Evolutionary conservation across 2,888 invertebrate genomes (phyloP).

Genomic region (Chydorus sphaericus): DNA sequence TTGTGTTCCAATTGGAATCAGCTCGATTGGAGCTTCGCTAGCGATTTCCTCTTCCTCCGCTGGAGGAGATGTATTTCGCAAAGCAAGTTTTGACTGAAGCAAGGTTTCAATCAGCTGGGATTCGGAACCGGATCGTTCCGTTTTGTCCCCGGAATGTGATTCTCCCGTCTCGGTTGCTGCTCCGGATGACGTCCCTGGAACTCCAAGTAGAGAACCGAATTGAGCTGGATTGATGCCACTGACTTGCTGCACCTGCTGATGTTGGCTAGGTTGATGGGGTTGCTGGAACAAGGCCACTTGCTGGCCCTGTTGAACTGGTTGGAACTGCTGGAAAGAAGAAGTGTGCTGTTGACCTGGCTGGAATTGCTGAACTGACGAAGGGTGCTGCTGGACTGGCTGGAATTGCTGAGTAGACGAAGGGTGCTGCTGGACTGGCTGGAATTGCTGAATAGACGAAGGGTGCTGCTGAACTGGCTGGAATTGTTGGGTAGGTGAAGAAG

Average conservation of each 20-base stretch:
- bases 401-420: neutral
- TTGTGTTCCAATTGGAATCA: neutral
- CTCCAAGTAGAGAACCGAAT: slow-evolving; percentile 7
- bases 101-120: neutral
- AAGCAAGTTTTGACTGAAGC: neutral
- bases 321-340: neutral
- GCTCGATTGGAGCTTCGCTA: neutral
- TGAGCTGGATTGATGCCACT: slow-evolving; percentile 1
- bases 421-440: neutral
- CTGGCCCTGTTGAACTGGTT: neutral
- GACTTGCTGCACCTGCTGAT: neutral
- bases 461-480: neutral
- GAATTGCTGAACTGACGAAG: neutral
- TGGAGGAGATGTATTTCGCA: neutral
- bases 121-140: neutral
- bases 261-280: neutral
- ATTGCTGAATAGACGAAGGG: neutral
- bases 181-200: no score
- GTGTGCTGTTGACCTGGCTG: neutral
- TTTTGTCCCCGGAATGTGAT: no score
- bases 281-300: neutral
- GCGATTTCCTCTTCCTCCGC: neutral
- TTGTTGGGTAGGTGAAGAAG: neutral
- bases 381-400: neutral
- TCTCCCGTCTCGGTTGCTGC: neutral